Conservation (phyloP, 1,140 invertebrate genomes). For the Akabosia matsudoensis region DNA sequence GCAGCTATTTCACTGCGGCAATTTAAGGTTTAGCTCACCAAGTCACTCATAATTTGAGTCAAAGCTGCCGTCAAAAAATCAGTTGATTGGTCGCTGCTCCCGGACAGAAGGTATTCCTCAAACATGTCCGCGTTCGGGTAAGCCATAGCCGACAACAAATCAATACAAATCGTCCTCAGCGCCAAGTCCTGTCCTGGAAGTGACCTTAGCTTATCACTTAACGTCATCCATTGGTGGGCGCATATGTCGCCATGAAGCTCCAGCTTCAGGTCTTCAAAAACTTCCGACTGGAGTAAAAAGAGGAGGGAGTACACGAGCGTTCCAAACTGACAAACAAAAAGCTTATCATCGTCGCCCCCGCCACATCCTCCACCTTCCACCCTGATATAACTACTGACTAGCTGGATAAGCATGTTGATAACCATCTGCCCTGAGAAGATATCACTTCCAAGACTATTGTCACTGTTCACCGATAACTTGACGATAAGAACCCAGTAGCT, state of each 20-base stretch:
- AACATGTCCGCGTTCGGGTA: background rate
- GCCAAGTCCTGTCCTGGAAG: background rate
- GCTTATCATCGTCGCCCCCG: too few relatives aligned
- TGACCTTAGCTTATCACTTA: background rate
- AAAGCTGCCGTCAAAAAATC: constrained; percentile 4
- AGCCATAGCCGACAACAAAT: background rate
- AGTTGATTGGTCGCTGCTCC: background rate
- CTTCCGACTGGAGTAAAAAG: background rate
- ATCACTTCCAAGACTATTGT: too few relatives aligned
- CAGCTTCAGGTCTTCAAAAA: background rate
- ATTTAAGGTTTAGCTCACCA: constrained; percentile 15
- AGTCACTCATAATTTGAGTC: background rate
- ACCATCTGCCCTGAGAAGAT: too few relatives aligned
- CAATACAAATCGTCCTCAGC: background rate
- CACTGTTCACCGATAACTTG: background rate
- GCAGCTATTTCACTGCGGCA: background rate
- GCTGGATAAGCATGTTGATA: too few relatives aligned
- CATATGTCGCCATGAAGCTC: background rate
- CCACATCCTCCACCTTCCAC: background rate
- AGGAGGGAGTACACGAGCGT: background rate
- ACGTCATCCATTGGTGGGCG: background rate
- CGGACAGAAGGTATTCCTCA: background rate
- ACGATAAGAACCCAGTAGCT: background rate
- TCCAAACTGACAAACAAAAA: background rate
- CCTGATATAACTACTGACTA: background rate